phyloP scores from a whole-genome alignment of 2,797 vertebrate species.

The Lagocephalus sceleratus region DNA sequence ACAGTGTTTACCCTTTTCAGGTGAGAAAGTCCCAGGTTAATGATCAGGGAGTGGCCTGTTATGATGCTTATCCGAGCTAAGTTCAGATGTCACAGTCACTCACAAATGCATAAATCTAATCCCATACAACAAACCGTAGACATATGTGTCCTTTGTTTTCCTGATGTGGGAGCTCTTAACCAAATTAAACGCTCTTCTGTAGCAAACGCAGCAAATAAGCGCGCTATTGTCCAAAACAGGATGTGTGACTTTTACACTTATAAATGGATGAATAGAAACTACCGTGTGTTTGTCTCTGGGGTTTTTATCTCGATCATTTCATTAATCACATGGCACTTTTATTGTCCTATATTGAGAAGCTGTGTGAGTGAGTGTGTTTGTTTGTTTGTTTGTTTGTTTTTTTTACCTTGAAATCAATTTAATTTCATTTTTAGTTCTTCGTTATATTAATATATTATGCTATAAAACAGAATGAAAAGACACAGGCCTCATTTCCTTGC shows the following conservation, averaged over 20 bases:
- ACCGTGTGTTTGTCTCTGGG: conserved; percentile 37
- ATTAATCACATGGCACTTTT: conserved; percentile 62
- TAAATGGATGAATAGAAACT: conserved; percentile 45
- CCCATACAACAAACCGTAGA: not conserved
- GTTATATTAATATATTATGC: not conserved
- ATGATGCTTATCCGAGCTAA: not conserved
- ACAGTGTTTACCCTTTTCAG: conserved; percentile 97
- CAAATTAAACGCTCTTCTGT: conserved; percentile 37
- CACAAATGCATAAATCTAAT: conserved; percentile 1
- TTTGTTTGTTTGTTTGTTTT: not conserved
- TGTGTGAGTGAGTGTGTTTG: conserved; percentile 60
- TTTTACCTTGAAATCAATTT: not conserved
- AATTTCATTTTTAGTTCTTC: no score
- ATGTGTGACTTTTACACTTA: conserved; percentile 29
- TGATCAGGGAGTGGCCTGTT: not conserved
- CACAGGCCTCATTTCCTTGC: conserved; percentile 9
- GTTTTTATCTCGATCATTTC: conserved; percentile 55
- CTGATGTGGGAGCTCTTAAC: conserved; percentile 18
- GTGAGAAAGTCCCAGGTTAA: conserved; percentile 69
- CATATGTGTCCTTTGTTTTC: not conserved
- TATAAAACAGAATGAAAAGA: not conserved
- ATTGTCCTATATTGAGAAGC: conserved; percentile 62
- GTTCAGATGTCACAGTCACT: not conserved
- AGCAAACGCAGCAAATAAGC: conserved; percentile 44
- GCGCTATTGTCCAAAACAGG: conserved; percentile 40